Conservation (phyloP, 2,888 invertebrate species). For the Stegana nigrithorax region DNA sequence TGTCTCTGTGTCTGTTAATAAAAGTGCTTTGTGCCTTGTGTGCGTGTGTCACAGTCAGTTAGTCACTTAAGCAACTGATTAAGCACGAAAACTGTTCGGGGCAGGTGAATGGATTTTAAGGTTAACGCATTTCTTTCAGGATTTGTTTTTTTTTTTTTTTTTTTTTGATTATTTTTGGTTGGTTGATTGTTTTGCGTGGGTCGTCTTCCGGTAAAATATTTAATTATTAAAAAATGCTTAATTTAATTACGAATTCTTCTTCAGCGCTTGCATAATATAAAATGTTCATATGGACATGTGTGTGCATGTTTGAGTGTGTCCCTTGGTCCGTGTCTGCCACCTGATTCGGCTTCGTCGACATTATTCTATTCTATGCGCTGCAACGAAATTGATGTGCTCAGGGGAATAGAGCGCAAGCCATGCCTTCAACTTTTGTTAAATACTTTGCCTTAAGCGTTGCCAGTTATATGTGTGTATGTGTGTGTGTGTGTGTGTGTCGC, state of each 20-base stretch:
- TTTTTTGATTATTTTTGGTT: neutral
- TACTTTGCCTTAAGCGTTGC: no score
- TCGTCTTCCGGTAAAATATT: slow-evolving; percentile 23
- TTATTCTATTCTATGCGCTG: no score
- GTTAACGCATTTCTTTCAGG: neutral
- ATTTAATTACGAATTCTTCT: slow-evolving; percentile 59
- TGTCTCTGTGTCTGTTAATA: neutral
- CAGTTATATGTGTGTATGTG: neutral
- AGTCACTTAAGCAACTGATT: slow-evolving; percentile 26
- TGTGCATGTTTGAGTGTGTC: neutral
- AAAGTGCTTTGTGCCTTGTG: neutral
- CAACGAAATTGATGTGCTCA: no score
- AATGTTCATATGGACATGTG: slow-evolving; percentile 42
- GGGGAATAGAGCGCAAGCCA: no score
- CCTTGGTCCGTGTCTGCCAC: no score
- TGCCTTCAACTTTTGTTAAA: no score
- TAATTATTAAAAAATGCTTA: slow-evolving; percentile 42
- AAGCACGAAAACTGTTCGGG: neutral
- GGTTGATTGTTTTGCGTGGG: neutral
- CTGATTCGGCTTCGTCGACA: no score
- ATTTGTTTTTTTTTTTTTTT: neutral
- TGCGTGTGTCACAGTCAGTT: neutral
- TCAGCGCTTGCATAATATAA: slow-evolving; percentile 49
- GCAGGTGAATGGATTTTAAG: neutral
- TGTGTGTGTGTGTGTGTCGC: slow-evolving; percentile 17